phyloP scores from a whole-genome alignment of 2,888 invertebrate species.

The Marronus borbonicus region DNA sequence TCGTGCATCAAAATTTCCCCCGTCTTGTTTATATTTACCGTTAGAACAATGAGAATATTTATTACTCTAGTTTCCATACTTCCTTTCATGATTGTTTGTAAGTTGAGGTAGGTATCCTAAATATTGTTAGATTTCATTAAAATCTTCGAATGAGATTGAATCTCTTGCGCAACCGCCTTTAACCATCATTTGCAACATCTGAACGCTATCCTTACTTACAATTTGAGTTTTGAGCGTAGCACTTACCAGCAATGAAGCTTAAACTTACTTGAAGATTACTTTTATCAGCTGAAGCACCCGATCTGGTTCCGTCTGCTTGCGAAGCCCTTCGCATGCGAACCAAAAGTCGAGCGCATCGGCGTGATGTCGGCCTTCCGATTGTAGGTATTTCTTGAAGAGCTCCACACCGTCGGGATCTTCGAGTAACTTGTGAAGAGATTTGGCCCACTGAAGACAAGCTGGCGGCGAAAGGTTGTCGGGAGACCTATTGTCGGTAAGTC shows the following conservation, averaged over 20 bases:
- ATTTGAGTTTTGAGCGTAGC: no score
- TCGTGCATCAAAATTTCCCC: no score
- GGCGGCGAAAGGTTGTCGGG: constrained; percentile 73
- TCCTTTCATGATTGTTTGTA: no score
- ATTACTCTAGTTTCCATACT: no score
- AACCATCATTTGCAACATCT: no score
- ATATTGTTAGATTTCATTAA: no score
- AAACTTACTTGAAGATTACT: constrained; percentile 83
- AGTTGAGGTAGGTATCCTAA: no score
- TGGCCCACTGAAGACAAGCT: constrained; percentile 91
- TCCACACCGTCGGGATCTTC: constrained; percentile 93
- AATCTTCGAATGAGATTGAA: no score
- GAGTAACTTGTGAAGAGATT: constrained; percentile 86
- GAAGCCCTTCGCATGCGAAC: constrained; percentile 93
- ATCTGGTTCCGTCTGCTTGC: constrained; percentile 83
- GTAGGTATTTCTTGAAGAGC: constrained; percentile 87
- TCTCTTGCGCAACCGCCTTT: no score
- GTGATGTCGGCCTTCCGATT: constrained; percentile 84
- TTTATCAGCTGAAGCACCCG: constrained; percentile 83
- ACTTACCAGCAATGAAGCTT: not conserved
- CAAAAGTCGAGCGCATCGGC: constrained; percentile 91
- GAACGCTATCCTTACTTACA: no score
- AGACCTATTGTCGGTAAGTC: constrained; percentile 55
- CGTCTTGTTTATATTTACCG: no score
- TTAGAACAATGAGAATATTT: no score